phyloP scores from a whole-genome alignment of 1,140 invertebrate species.

The Pseudomyrmex cubaensis region DNA sequence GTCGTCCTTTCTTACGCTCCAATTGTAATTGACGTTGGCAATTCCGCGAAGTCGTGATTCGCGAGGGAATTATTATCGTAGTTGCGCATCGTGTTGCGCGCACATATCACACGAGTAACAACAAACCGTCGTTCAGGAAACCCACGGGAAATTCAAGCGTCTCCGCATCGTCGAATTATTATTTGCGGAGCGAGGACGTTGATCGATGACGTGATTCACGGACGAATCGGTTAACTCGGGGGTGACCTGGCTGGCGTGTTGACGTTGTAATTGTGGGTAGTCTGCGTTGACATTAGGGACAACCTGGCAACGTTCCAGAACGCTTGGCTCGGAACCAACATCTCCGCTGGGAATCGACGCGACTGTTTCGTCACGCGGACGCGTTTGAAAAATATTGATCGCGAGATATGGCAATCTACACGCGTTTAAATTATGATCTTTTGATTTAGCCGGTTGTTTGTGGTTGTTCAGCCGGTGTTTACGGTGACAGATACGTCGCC shows the following conservation, averaged over 20 bases:
- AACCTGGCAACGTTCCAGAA: constrained; percentile 16
- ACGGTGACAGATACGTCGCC: neutral
- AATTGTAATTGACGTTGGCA: neutral
- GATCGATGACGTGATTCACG: constrained; percentile 31
- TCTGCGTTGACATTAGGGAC: neutral
- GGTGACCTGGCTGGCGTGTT: neutral
- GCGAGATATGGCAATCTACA: too few relatives aligned
- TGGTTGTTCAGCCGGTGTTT: neutral
- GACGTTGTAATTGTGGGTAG: neutral
- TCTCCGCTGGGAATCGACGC: neutral
- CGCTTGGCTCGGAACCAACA: neutral
- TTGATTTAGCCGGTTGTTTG: constrained; percentile 19
- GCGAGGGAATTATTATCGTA: constrained; percentile 52
- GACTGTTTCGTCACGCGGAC: neutral
- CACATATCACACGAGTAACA: too few relatives aligned
- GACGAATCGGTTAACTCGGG: neutral
- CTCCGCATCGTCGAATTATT: constrained; percentile 15
- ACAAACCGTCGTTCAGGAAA: neutral
- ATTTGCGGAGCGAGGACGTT: constrained; percentile 13
- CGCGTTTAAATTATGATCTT: constrained; percentile 3
- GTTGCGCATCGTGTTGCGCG: constrained; percentile 12
- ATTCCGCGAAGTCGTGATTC: neutral
- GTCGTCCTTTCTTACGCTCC: constrained; percentile 27
- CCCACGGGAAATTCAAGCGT: neutral
- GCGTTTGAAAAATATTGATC: too few relatives aligned